Percentiles rank a stretch among this genome's conserved stretches.
Conservation (phyloP, 1,140 invertebrate genomes). For the Acromyrmex echinatior region DNA sequence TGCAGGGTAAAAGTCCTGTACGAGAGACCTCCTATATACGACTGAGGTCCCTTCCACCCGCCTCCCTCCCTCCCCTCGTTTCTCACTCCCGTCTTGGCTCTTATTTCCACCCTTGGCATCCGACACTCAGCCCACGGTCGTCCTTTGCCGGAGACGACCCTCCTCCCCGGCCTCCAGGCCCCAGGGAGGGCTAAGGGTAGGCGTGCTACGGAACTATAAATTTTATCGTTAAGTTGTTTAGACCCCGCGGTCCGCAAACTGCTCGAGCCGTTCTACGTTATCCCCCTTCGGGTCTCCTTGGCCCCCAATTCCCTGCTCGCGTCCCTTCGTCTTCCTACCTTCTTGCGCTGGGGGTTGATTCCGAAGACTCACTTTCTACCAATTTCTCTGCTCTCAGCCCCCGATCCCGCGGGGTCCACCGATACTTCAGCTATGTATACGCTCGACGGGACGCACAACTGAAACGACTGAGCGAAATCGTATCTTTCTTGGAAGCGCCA, state of each 20-base stretch:
- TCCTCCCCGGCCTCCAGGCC: slow-evolving; percentile 44
- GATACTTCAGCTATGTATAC: slow-evolving; percentile 33
- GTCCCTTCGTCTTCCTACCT: slow-evolving; percentile 30
- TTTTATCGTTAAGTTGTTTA: slow-evolving; percentile 87
- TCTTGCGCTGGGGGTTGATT: slow-evolving; percentile 77
- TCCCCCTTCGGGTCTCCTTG: slow-evolving; percentile 6
- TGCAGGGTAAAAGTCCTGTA: slow-evolving; percentile 86
- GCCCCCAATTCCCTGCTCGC: background rate
- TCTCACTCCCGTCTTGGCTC: slow-evolving; percentile 16
- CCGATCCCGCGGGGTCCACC: slow-evolving; percentile 41
- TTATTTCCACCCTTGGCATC: slow-evolving; percentile 57
- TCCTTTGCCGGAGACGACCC: slow-evolving; percentile 57
- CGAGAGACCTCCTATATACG: slow-evolving; percentile 83
- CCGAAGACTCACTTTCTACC: slow-evolving; percentile 78
- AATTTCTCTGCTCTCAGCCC: slow-evolving; percentile 64
- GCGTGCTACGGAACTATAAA: slow-evolving; percentile 86
- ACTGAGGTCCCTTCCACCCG: slow-evolving; percentile 71
- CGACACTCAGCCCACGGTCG: slow-evolving; percentile 59
- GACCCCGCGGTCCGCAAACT: slow-evolving; percentile 79
- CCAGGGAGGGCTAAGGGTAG: slow-evolving; percentile 80
- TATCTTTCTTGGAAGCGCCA: slow-evolving; percentile 69
- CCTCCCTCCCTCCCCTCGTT: slow-evolving; percentile 46
- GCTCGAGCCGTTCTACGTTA: slow-evolving; percentile 54
- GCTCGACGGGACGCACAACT: slow-evolving; percentile 33
- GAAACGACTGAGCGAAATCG: slow-evolving; percentile 71